Evolutionary conservation across 2,888 invertebrate species (phyloP).

Genomic region (Seira musarum): DNA sequence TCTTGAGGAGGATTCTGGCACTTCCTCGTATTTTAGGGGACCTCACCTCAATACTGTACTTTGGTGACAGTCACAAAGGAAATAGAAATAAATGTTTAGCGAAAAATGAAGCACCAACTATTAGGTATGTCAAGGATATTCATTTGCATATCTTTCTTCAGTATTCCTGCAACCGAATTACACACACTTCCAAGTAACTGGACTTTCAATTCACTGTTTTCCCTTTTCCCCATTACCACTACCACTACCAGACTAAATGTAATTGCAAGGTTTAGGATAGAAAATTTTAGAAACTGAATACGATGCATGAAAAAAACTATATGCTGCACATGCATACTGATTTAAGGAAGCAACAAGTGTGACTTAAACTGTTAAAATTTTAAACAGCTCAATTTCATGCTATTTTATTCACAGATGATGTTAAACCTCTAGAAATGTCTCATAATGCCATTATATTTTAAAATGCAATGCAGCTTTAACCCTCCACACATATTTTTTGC

Average conservation of each 20-base stretch:
- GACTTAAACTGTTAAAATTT: slow-evolving; percentile 38
- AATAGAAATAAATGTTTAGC: no score
- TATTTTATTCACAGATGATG: slow-evolving; percentile 13
- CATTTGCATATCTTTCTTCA: not conserved
- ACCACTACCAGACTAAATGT: not conserved
- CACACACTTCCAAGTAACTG: slow-evolving; percentile 27
- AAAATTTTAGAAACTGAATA: not conserved
- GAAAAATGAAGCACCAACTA: no score
- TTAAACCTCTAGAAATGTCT: slow-evolving; percentile 30
- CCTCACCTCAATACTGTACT: no score
- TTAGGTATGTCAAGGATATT: no score
- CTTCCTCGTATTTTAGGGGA: no score
- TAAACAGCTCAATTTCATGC: slow-evolving; percentile 36
- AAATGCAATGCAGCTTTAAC: no score
- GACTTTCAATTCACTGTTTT: slow-evolving; percentile 51
- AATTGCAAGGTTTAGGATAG: not conserved
- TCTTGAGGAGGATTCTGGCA: no score
- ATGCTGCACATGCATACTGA: no score
- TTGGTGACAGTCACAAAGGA: no score
- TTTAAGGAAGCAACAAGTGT: not conserved
- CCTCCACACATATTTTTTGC: no score
- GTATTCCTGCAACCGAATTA: not conserved
- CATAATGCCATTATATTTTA: slow-evolving; percentile 25
- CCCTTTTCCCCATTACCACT: slow-evolving; percentile 35
- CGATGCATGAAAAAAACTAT: no score